Conservation (phyloP, 2,888 invertebrate genomes). For the Abrostola triplasia region DNA sequence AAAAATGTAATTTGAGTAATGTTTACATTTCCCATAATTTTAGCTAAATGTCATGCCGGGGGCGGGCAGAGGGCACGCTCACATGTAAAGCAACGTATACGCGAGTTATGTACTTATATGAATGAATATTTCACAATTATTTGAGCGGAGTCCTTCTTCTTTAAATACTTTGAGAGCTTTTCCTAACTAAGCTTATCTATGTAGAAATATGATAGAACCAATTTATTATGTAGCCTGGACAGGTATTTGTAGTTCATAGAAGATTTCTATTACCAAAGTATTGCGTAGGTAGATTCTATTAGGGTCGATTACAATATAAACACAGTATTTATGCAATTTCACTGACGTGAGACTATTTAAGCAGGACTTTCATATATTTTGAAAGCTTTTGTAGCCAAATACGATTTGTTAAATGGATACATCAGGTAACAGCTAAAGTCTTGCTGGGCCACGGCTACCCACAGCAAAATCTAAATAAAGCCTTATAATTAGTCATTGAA, state of each 20-base stretch:
- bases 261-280: constrained; percentile 35
- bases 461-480: too few relatives aligned
- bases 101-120: neutral
- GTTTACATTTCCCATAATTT: constrained; percentile 87
- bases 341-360: constrained; percentile 7
- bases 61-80: constrained; percentile 55
- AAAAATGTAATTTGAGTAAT: constrained; percentile 81
- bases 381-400: constrained; percentile 11
- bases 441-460: neutral
- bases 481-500: too few relatives aligned
- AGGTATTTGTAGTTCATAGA: constrained; percentile 8
- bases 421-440: neutral
- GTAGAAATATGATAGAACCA: neutral
- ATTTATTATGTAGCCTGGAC: constrained; percentile 7
- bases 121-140: too few relatives aligned
- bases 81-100: constrained; percentile 9
- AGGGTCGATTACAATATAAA: constrained; percentile 40
- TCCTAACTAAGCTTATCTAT: too few relatives aligned
- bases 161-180: too few relatives aligned
- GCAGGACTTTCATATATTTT: constrained; percentile 25
- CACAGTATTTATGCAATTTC: constrained; percentile 37
- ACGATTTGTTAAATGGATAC: neutral
- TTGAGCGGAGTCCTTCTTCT: too few relatives aligned
- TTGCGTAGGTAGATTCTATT: constrained; percentile 36
- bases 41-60: constrained; percentile 69